These are phyloP conservation scores for Mylabris sibirica DNA, from an alignment of 2,888 invertebrate genomes.

Conservation along the genomic window DNA sequence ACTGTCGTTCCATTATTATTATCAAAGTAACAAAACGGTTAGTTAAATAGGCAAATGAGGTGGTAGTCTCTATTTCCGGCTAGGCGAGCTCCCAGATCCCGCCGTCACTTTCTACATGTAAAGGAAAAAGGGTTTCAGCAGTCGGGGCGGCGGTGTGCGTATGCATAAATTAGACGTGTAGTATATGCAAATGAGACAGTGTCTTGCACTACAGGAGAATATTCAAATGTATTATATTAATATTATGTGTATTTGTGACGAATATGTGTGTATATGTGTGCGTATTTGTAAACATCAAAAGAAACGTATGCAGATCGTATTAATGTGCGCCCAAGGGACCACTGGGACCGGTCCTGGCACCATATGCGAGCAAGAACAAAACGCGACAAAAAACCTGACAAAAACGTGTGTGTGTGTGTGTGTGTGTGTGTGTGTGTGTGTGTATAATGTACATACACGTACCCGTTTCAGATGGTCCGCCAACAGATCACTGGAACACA, in stretches of 20 bases:
- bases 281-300: not conserved
- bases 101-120: conserved; percentile 38
- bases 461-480: conserved; percentile 28
- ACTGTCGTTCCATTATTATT: conserved; percentile 37
- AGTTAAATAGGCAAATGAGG: conserved; percentile 56
- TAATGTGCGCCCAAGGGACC: conserved; percentile 48
- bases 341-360: conserved; percentile 38
- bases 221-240: conserved; percentile 38
- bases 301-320: conserved; percentile 35
- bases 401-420: conserved; percentile 40
- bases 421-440: no score
- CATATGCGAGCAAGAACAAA: conserved; percentile 46
- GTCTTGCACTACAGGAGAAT: conserved; percentile 53
- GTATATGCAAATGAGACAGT: conserved; percentile 53
- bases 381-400: conserved; percentile 54
- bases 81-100: conserved; percentile 49
- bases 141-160: conserved; percentile 50
- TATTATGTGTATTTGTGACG: no score
- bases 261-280: not conserved
- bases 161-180: conserved; percentile 53
- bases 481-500: conserved; percentile 28
- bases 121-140: conserved; percentile 40
- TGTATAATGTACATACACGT: not conserved
- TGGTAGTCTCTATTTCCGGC: conserved; percentile 44
- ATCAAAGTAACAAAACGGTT: conserved; percentile 52